A percentile compares a stretch with the other conserved stretches of the same genome.
phyloP scores from a whole-genome alignment of 2,797 vertebrate species.

The Psittacula derbiana region DNA sequence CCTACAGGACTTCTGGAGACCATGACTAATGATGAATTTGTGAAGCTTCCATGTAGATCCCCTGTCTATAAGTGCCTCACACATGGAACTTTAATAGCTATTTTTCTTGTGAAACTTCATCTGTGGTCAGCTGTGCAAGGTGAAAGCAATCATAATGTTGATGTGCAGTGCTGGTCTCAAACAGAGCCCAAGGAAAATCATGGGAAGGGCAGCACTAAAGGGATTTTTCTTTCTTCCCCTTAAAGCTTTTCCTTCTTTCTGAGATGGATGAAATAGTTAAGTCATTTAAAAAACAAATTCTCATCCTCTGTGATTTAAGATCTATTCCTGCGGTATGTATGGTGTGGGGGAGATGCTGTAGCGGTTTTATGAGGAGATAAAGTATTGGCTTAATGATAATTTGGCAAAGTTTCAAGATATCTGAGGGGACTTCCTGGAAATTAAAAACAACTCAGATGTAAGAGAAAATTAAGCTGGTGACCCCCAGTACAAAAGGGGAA shows the following conservation, averaged over 20 bases:
- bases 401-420: slow-evolving; percentile 65
- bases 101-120: slow-evolving; percentile 25
- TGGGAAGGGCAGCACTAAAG: not conserved
- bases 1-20: not conserved
- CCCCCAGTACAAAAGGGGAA: slow-evolving; percentile 60
- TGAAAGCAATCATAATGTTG: not conserved
- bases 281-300: slow-evolving; percentile 56
- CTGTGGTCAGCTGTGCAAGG: slow-evolving; percentile 15
- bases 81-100: not conserved
- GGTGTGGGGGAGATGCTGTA: slow-evolving; percentile 2
- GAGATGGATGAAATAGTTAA: slow-evolving; percentile 48
- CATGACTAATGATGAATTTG: not conserved
- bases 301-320: slow-evolving; percentile 36
- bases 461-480: slow-evolving; percentile 69
- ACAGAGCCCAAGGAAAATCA: not conserved
- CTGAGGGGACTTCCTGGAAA: slow-evolving; percentile 69
- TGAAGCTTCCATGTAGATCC: not conserved
- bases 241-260: slow-evolving; percentile 10
- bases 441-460: slow-evolving; percentile 71
- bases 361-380: slow-evolving; percentile 67
- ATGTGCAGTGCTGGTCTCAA: not conserved
- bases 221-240: not conserved
- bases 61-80: not conserved
- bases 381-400: slow-evolving; percentile 72
- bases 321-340: slow-evolving; percentile 11